Percentiles rank a stretch among this genome's conserved stretches.
These are phyloP conservation scores for Hypanus sabinus DNA, from an alignment of 2,113 vertebrate genomes.

Conservation along the genomic window DNA sequence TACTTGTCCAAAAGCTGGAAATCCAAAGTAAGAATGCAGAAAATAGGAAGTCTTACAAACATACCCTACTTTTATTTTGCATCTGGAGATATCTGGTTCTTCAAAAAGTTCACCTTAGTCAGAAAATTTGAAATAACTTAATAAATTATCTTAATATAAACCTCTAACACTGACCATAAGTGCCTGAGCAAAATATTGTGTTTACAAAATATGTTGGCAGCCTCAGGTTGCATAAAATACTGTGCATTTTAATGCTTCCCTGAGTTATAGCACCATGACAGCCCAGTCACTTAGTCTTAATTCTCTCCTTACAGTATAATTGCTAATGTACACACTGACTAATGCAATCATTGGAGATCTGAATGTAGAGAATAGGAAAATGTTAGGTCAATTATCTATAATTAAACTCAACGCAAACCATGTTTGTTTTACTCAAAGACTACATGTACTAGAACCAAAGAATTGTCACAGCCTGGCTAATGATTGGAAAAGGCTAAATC, in stretches of 20 bases:
- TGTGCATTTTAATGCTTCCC: background rate
- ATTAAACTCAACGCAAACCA: background rate
- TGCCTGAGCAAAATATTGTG: background rate
- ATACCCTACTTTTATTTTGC: no score
- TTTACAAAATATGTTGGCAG: conserved; percentile 1
- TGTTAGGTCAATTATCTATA: background rate
- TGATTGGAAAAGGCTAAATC: background rate
- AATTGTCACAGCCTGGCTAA: background rate
- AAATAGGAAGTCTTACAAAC: no score
- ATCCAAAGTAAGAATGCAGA: no score
- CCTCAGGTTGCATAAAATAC: conserved; percentile 24
- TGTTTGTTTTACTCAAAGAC: background rate
- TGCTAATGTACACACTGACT: background rate
- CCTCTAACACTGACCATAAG: background rate
- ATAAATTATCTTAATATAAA: conserved; percentile 15
- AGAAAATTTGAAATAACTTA: background rate
- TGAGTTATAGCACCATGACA: conserved; percentile 20
- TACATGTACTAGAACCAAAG: conserved; percentile 12
- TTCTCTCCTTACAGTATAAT: background rate
- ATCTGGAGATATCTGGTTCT: background rate
- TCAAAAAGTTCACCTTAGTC: background rate
- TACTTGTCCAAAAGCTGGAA: background rate
- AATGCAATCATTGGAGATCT: background rate
- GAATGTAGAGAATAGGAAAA: background rate
- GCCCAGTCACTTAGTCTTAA: background rate